Percentiles rank a stretch among this genome's conserved stretches.
Evolutionary conservation across 1,140 invertebrate species (phyloP).

Genomic region (Rhyzopertha dominica): DNA sequence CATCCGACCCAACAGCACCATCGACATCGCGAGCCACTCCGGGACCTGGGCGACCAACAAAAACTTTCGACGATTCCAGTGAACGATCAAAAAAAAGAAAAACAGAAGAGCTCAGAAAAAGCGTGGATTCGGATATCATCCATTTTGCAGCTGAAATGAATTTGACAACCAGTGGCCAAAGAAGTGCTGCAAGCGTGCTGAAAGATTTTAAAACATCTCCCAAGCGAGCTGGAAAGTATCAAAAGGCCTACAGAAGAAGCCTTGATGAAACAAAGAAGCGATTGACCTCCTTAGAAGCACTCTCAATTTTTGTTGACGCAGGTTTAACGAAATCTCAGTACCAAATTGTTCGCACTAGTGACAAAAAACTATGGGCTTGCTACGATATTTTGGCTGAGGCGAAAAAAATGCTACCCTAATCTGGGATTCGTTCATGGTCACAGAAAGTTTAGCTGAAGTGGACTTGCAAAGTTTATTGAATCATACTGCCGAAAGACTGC

Average conservation of each 20-base stretch:
- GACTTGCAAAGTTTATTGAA: slow-evolving; percentile 20
- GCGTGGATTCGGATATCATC: slow-evolving; percentile 13
- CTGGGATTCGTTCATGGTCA: slow-evolving; percentile 5
- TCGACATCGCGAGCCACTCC: not conserved
- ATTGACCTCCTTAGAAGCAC: slow-evolving; percentile 8
- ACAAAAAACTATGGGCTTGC: slow-evolving; percentile 26
- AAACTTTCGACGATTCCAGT: slow-evolving; percentile 19
- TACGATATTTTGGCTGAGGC: slow-evolving; percentile 19
- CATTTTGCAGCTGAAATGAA: slow-evolving; percentile 18
- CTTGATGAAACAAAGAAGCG: too few relatives aligned
- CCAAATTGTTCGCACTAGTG: not conserved
- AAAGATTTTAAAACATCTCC: too few relatives aligned
- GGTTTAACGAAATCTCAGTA: slow-evolving; percentile 4
- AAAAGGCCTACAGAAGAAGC: too few relatives aligned
- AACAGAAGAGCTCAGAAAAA: slow-evolving; percentile 21
- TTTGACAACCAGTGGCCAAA: slow-evolving; percentile 20
- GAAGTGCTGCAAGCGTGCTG: slow-evolving; percentile 16
- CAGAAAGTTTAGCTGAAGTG: slow-evolving; percentile 16
- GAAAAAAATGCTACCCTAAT: slow-evolving; percentile 14
- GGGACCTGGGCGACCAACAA: slow-evolving; percentile 16
- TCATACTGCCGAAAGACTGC: slow-evolving; percentile 16
- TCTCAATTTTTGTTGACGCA: slow-evolving; percentile 11
- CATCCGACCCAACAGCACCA: too few relatives aligned
- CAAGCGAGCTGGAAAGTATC: too few relatives aligned
- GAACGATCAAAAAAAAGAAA: slow-evolving; percentile 22